Conservation (phyloP, 1,140 invertebrate species). For the Samia ricini region DNA sequence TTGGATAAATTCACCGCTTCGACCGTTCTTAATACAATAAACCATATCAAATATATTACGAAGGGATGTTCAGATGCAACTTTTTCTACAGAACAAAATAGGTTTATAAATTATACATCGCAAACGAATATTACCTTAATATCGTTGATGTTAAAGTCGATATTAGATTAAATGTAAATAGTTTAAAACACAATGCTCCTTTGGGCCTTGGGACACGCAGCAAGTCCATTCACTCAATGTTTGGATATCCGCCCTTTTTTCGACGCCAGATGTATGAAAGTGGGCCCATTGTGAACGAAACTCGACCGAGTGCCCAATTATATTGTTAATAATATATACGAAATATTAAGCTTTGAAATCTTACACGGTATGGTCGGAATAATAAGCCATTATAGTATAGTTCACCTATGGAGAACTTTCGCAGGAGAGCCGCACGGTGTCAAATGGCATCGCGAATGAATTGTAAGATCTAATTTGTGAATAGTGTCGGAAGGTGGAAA, state of each 20-base stretch:
- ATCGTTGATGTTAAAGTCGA: constrained; percentile 10
- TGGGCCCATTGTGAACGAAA: constrained; percentile 45
- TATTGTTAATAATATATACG: constrained; percentile 77
- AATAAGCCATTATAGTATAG: constrained; percentile 71
- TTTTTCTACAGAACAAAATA: constrained; percentile 19
- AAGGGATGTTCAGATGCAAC: constrained; percentile 75
- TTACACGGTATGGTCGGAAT: constrained; percentile 58
- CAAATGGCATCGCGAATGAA: constrained; percentile 13
- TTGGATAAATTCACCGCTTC: neutral
- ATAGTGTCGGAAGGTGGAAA: constrained; percentile 3
- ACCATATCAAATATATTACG: constrained; percentile 59
- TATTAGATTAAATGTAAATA: constrained; percentile 9
- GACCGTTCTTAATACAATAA: neutral
- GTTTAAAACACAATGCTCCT: constrained; percentile 32
- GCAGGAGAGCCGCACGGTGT: constrained; percentile 17
- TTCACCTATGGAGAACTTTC: constrained; percentile 11
- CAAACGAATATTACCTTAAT: constrained; percentile 31
- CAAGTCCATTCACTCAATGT: constrained; percentile 64
- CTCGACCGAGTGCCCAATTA: constrained; percentile 69
- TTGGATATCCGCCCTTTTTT: constrained; percentile 75
- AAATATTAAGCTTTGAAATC: constrained; percentile 74
- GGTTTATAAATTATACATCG: neutral
- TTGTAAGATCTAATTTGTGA: constrained; percentile 17
- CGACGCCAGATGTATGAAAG: constrained; percentile 65
- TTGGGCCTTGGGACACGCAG: constrained; percentile 43